Evolutionary conservation across 2,888 invertebrate species (phyloP), one percentile per base, ranked within the genome.

Genomic region (Hypsopygia costalis): DNA sequence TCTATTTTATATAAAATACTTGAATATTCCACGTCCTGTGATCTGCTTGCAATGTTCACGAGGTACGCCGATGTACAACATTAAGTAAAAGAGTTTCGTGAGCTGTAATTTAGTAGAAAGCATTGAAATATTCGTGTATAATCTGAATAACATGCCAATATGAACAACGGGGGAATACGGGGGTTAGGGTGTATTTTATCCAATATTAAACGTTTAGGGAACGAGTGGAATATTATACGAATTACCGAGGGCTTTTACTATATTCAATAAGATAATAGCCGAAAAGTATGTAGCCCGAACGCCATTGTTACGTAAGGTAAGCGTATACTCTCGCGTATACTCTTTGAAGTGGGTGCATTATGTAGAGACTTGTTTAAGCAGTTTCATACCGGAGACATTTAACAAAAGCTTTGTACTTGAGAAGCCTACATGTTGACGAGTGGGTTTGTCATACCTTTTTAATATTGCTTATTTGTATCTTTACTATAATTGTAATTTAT

Each of bases 121-220:
- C 88, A 86, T 87, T 86, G 88, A 87, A 87, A 86, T 86, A 86
- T 87, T 87, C 87, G 85, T 88, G 87, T 87, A 81, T 87, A 87
- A 86, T 88, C 85, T 83, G 82, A 86, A 87, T 87, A 88, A 87
- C 88, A 88, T 88, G 86, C 81, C 83, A 78, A 88, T 87, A 88
- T 88, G 87, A 87, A 85, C 86, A 83, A 80, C 87, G 83, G 81
- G 83, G 86, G 86, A 85, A 80, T 80, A 80, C 71, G 67, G 58
- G 55, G 68, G 78, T 68, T 69, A 72, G 78, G 79, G 85, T 76
- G 77, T 86, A 83, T 81, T 86, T 82, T 86, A 87, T 83, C 81
- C 85, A 76, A 87, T 88, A 88, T 88, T 87, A 87, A 88, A 83
- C 86, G 85, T 76, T 83, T 73, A 67, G 75, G 78, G 80, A 74